Evolutionary conservation across 1,140 invertebrate genomes (phyloP).

Genomic region (Trichonephila clavipes): DNA sequence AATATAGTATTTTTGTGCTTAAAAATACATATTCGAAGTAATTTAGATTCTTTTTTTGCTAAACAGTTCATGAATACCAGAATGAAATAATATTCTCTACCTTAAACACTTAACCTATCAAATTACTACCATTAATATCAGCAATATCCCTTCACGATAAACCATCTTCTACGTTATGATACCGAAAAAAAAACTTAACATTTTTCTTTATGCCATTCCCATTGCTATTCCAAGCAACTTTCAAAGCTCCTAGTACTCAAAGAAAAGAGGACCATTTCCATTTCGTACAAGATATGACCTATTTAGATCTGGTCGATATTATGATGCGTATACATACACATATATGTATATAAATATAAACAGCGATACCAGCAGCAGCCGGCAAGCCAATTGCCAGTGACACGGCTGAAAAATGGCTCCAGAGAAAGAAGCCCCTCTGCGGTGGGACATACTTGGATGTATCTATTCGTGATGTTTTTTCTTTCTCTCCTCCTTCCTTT

Average conservation of each 20-base stretch:
- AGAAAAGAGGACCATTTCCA: not conserved
- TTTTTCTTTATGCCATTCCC: no score
- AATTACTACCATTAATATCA: no score
- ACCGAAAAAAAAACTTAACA: no score
- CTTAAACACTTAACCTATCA: no score
- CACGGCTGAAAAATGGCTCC: conserved; percentile 60
- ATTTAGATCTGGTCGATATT: conserved; percentile 29
- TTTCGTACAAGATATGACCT: conserved; percentile 18
- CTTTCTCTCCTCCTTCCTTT: not conserved
- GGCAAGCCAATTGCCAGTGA: conserved; percentile 56
- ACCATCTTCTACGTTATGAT: no score
- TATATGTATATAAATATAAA: conserved; percentile 23
- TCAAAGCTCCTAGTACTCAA: not conserved
- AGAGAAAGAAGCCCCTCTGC: conserved; percentile 46
- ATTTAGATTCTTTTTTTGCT: no score
- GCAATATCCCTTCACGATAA: no score
- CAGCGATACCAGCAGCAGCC: conserved; percentile 14
- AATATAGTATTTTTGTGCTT: no score
- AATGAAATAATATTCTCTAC: no score
- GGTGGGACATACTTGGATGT: conserved; percentile 64
- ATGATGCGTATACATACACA: not conserved
- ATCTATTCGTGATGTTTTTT: conserved; percentile 65
- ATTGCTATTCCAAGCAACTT: no score
- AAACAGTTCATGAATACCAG: no score
- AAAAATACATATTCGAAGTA: no score